phyloP scores from a whole-genome alignment of 1,140 invertebrate species.

The Sycobia sp. region DNA sequence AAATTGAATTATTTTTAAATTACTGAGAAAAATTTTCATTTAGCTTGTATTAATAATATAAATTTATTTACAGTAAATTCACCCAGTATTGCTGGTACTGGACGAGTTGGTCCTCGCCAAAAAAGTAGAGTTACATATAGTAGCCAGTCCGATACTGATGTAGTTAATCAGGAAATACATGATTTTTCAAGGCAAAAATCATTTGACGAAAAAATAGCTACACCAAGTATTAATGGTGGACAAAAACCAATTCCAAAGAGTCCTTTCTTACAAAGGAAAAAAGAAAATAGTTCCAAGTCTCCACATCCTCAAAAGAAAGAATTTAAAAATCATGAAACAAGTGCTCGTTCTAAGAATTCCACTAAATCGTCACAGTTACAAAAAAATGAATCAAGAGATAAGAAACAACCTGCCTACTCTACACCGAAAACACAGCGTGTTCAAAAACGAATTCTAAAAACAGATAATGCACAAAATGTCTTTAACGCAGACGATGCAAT shows the following conservation, averaged over 20 bases:
- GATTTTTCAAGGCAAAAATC: slow-evolving; percentile 43
- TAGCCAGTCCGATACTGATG: slow-evolving; percentile 52
- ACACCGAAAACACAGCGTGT: slow-evolving; percentile 32
- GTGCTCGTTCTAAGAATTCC: slow-evolving; percentile 33
- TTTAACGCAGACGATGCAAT: slow-evolving; percentile 29
- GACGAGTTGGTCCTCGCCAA: slow-evolving; percentile 59
- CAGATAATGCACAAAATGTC: neutral
- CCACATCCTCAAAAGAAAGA: slow-evolving; percentile 41
- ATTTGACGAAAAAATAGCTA: slow-evolving; percentile 47
- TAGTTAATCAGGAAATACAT: slow-evolving; percentile 34
- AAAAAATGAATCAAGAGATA: slow-evolving; percentile 20
- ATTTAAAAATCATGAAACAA: slow-evolving; percentile 34
- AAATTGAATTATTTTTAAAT: no score
- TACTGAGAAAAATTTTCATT: no score
- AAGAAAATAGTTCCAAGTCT: slow-evolving; percentile 43
- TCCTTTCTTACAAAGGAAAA: slow-evolving; percentile 43
- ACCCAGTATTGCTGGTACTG: slow-evolving; percentile 55
- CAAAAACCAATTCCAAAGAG: slow-evolving; percentile 43
- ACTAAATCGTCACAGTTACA: slow-evolving; percentile 29
- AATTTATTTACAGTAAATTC: slow-evolving; percentile 52
- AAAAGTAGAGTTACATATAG: slow-evolving; percentile 54
- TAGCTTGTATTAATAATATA: neutral
- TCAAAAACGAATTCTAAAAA: slow-evolving; percentile 34
- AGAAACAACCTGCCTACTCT: slow-evolving; percentile 26
- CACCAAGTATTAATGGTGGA: slow-evolving; percentile 35